Evolutionary conservation across 2,113 vertebrate species (phyloP), one percentile per base, ranked within the genome.

Genomic region (Archocentrus centrarchus): DNA sequence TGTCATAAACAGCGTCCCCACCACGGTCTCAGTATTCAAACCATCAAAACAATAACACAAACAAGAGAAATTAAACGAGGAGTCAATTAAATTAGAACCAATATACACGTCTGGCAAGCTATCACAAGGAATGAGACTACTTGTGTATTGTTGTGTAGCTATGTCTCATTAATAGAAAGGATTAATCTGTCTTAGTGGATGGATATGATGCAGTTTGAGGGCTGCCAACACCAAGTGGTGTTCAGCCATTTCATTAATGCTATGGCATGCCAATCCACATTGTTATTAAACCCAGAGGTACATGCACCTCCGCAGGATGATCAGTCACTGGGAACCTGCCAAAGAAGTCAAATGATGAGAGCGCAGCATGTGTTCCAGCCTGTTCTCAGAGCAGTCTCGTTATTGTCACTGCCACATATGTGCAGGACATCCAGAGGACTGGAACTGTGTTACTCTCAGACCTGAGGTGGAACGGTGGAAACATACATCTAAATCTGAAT

Each of bases 201-300:
- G 27, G 18, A 55, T 73, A 55, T 73, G 68, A 27, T 35, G 27
- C 47, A 73, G 47, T 73, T 55, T 75, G 66, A 35, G 39, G 32
- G 20, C 62, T 79, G 81, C 64, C 63, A 84, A 66, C 66, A 47
- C 37, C 50, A 63, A 78, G 57, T 59, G 60, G 55, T 77, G 77
- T 68, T 75, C 27, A 86, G 20, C 66, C 18, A 68, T 81, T 86
- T 68, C 57, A 84, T 79, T 59, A 68, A 78, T 22, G 32, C 20
- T 63, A 30, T 18, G 18, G 9, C 22, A 39, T 58, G 80, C 80
- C 77, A 84, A 81, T 63, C 7, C 9, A 37, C 14, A 70, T 35
- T 59, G 50, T 30, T 64, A 77, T 85, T 83, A 76, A 81, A 75
- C 60, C 44, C 55, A 53, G 37, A 6, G 2, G 64, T 63, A 64